These are phyloP conservation scores for Dendrocopos noguchii DNA, from an alignment of 2,113 vertebrate genomes.

Conservation along the genomic window DNA sequence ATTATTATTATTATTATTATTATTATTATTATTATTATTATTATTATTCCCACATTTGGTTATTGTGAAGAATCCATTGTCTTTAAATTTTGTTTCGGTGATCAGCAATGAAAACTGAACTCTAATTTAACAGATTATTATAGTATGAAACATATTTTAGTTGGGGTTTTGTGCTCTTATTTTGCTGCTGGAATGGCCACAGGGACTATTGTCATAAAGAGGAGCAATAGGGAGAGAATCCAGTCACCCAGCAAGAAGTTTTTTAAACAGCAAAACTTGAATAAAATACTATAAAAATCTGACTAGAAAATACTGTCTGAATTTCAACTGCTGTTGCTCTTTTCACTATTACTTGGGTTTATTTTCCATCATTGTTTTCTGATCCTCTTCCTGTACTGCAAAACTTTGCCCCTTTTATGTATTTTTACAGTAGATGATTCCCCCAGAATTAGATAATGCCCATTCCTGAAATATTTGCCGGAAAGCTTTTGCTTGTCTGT, in stretches of 20 bases:
- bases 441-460: neutral
- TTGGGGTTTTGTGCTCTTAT: neutral
- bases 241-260: neutral
- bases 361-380: neutral
- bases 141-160: neutral
- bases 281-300: neutral
- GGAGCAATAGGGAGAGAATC: neutral
- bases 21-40: too few species aligned
- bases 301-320: neutral
- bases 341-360: neutral
- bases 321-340: neutral
- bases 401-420: neutral
- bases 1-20: too few species aligned
- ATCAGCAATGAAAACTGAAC: neutral
- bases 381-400: neutral
- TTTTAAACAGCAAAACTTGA: neutral
- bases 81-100: neutral
- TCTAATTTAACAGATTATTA: neutral
- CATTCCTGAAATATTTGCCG: conserved; percentile 16
- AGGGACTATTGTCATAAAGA: neutral
- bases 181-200: neutral
- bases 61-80: neutral
- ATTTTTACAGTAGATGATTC: neutral
- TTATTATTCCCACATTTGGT: neutral
- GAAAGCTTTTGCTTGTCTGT: neutral